Conservation (phyloP, 2,113 vertebrate species). For the Atractosteus spatula region DNA sequence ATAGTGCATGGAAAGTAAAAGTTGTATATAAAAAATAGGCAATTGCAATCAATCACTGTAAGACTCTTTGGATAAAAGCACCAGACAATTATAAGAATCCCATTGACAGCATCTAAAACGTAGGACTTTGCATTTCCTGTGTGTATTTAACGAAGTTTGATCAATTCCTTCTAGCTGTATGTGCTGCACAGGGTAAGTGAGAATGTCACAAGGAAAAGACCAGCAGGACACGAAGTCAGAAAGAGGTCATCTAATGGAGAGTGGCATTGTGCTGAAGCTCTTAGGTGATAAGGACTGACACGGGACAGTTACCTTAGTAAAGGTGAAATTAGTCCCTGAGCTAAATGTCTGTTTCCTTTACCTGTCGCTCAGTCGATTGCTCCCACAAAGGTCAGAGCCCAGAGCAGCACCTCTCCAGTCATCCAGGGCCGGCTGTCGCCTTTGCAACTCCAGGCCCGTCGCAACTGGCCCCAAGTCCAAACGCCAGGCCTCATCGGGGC, state of each 20-base stretch:
- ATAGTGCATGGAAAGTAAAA: too few species aligned
- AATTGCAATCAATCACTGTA: too few species aligned
- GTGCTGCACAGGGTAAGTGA: too few species aligned
- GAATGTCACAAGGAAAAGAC: neutral
- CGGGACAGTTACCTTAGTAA: slow-evolving; percentile 28
- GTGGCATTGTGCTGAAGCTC: slow-evolving; percentile 21
- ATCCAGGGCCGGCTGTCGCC: neutral
- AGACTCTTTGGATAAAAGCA: too few species aligned
- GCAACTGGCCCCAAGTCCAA: slow-evolving; percentile 17
- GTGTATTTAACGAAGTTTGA: too few species aligned
- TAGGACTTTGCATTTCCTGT: too few species aligned
- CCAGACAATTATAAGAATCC: too few species aligned
- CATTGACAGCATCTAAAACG: too few species aligned
- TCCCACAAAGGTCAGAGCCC: slow-evolving; percentile 47
- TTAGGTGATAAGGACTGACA: slow-evolving; percentile 26
- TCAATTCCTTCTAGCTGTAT: too few species aligned
- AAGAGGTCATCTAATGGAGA: slow-evolving; percentile 14
- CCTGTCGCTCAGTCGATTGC: slow-evolving; percentile 16
- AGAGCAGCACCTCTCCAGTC: neutral
- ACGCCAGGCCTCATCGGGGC: slow-evolving; percentile 13
- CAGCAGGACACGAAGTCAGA: neutral
- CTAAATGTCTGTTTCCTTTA: slow-evolving; percentile 29
- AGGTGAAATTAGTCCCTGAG: slow-evolving; percentile 56
- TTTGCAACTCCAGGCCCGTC: neutral
- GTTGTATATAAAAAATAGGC: too few species aligned